These are phyloP conservation scores for Yponomeuta cagnagella DNA, from an alignment of 2,888 invertebrate species.

Conservation along the genomic window DNA sequence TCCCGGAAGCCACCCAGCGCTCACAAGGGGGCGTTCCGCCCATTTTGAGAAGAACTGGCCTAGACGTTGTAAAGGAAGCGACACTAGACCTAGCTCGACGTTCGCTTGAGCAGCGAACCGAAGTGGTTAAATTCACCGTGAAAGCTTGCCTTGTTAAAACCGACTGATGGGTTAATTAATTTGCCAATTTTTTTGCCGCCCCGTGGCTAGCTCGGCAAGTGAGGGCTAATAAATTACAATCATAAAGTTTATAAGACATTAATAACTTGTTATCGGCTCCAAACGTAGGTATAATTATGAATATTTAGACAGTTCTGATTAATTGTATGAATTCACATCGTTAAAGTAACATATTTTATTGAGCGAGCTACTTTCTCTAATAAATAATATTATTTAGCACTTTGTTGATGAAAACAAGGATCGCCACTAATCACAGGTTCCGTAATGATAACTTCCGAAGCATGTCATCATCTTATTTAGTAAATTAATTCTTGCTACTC, in stretches of 20 bases:
- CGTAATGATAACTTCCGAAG: neutral
- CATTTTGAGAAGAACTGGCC: neutral
- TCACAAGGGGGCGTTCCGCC: no score
- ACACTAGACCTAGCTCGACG: neutral
- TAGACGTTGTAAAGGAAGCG: neutral
- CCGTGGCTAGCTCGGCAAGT: neutral
- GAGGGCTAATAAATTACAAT: conserved; percentile 1
- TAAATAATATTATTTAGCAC: neutral
- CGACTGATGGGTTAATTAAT: conserved; percentile 1
- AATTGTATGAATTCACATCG: neutral
- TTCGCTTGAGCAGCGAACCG: neutral
- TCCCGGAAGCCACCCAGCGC: no score
- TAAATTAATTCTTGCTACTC: neutral
- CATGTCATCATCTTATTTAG: neutral
- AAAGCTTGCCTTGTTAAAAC: neutral
- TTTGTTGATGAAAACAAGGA: neutral
- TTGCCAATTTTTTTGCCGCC: conserved; percentile 7
- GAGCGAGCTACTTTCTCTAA: neutral
- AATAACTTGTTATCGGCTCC: neutral
- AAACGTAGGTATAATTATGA: neutral
- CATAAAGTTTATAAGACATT: neutral
- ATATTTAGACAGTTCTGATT: conserved; percentile 2
- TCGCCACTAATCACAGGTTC: neutral
- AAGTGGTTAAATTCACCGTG: conserved; percentile 8
- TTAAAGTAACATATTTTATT: conserved; percentile 1